phyloP scores from a whole-genome alignment of 2,888 invertebrate species.

The Ctena decussata region DNA sequence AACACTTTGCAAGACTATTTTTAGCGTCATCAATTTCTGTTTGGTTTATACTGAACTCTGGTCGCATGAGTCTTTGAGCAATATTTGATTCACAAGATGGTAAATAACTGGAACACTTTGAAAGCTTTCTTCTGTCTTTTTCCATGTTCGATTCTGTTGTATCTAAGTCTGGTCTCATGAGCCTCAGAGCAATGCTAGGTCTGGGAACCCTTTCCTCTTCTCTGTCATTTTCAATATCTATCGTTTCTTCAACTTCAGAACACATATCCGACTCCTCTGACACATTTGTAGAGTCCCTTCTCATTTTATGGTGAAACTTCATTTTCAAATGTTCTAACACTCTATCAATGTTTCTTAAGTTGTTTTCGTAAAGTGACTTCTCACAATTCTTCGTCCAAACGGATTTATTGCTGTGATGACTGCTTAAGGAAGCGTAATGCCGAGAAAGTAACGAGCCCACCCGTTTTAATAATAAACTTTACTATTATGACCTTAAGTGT shows the following conservation, averaged over 20 bases:
- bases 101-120: constrained; percentile 3
- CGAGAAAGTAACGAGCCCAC: neutral
- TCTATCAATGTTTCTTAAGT: neutral
- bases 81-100: neutral
- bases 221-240: constrained; percentile 42
- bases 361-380: no score
- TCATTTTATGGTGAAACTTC: constrained; percentile 22
- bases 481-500: constrained; percentile 5
- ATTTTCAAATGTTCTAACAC: neutral
- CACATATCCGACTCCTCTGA: constrained; percentile 54
- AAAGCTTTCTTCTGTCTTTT: neutral
- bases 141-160: neutral
- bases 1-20: constrained; percentile 9
- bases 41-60: neutral
- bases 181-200: neutral
- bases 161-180: constrained; percentile 2
- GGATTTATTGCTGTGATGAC: neutral
- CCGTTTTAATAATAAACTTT: neutral
- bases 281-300: constrained; percentile 51
- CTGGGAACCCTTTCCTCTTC: neutral
- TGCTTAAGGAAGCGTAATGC: neutral
- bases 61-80: constrained; percentile 3
- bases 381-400: neutral
- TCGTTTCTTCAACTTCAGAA: constrained; percentile 56
- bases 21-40: neutral